Base-by-base conservation (phyloP, 2,797 vertebrate genomes). In the Enteromius viviparus region DNA sequence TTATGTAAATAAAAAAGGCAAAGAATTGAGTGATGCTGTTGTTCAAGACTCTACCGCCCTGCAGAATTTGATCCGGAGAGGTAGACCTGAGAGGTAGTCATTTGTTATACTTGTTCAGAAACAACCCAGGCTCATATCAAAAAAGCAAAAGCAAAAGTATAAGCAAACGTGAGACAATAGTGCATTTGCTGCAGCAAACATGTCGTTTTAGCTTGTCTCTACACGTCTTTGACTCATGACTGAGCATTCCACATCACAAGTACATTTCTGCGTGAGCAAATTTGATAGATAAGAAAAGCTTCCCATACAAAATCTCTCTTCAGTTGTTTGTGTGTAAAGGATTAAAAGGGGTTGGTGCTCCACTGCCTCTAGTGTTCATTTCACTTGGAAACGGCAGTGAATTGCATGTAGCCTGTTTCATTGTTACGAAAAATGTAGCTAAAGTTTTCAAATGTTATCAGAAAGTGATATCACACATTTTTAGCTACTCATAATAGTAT, bases 1-100 rank as follows among this genome's bases (percentile, higher is more conserved):
- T 74, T 74, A 75, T 55, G 37, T 15, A 53, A 70, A 74, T 53
- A 74, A 55, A 74, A 37, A 37, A 34, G 45, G 10, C 49, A 53
- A 74, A 34, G 5, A 74, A 14, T n/a, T 74, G 47, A 34, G 29
- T 53, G 47, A 49, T 12, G 26, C 26, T 51, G 17, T 51, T 51
- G 14, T 70, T 26, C 14, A 47, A 47, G 7, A 29, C 8, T 47
- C 65, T 21, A 0, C 32, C 3, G 3, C 8, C n/a, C 40, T 45
- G 40, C 15, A 19, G 15, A 26, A 17, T 71, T 15, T 10, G 17
- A 32, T 15, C 12, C 2, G 1, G 5, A 47, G 45, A 42, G 12
- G 29, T 62, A 62, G 60, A 62, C 58, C 6, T 47, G 11, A 60
- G n/a, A 60, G 9, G 4, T 69, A 45, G 55, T 26, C 12, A 8